Percentiles rank a stretch among this genome's conserved stretches.
These are phyloP conservation scores for Archegozetes longisetosus DNA, from an alignment of 1,140 invertebrate genomes.

Conservation along the genomic window DNA sequence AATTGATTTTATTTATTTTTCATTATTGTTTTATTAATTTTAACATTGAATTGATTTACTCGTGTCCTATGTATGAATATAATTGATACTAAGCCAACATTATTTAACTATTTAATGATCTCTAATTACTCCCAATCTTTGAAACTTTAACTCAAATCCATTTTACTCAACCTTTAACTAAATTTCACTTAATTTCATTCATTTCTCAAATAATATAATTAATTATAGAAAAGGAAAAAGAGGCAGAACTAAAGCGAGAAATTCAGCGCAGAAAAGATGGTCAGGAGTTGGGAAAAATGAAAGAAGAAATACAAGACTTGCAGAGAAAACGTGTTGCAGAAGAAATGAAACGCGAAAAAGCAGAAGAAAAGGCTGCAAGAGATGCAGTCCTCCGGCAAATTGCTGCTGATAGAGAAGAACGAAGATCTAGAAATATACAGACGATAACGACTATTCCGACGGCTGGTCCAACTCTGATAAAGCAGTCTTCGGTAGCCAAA, in stretches of 20 bases:
- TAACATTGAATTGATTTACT: too few species aligned
- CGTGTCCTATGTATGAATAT: too few species aligned
- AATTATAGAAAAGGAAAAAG: slow-evolving; percentile 11
- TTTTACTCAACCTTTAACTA: neutral
- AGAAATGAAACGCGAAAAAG: slow-evolving; percentile 9
- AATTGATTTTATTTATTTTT: neutral
- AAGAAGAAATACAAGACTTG: slow-evolving; percentile 1
- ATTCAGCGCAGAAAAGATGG: slow-evolving; percentile 7
- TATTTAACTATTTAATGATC: too few species aligned
- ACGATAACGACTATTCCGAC: neutral
- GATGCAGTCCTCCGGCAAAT: slow-evolving; percentile 10
- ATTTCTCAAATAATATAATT: neutral
- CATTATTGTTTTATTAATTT: neutral
- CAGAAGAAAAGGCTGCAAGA: slow-evolving; percentile 5
- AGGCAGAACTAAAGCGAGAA: slow-evolving; percentile 1
- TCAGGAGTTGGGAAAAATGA: slow-evolving; percentile 11
- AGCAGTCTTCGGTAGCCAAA: neutral
- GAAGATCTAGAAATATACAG: neutral
- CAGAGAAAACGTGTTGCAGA: neutral
- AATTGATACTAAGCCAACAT: too few species aligned
- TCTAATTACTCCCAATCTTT: too few species aligned
- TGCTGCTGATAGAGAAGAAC: slow-evolving; percentile 7
- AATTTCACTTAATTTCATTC: neutral
- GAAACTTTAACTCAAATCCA: neutral
- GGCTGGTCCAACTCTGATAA: neutral